Base-by-base conservation (phyloP, 2,113 vertebrate genomes). In the Phoxinus phoxinus region DNA sequence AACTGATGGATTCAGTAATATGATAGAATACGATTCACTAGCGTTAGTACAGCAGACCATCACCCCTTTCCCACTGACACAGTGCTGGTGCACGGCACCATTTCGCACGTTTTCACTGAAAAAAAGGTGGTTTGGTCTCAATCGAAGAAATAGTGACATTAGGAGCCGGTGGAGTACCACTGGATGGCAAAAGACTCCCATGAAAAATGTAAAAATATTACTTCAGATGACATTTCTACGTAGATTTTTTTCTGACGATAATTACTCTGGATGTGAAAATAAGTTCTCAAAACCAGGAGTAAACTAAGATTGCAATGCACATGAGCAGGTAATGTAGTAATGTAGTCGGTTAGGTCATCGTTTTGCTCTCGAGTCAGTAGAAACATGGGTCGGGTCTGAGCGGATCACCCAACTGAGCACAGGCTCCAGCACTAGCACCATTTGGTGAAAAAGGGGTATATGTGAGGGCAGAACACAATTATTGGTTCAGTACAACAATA, bases 401-500 rank as follows among this genome's bases (percentile, higher is more conserved):
- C 3, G 11, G 32, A 23, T 37, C 32, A 9, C 61, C 61, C n/a
- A 65, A 65, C 27, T 17, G 12, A 67, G 27, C 63, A 74, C 71
- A 6, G 71, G 72, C 41, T 74, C 41, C 71, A 44, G 37, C 71
- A 73, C 41, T 74, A 74, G 72, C 72, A 74, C 72, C 72, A 48
- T 74, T 73, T 46, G n/a, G 41, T 74, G 72, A 41, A 74, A 74
- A 74, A 46, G n/a, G 41, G n/a, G 37, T 25, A n/a, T 25, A n/a
- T 12, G 1, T 41, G 35, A 23, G 21, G 19, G 10, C 21, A n/a
- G n/a, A 74, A 74, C 23, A 48, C 41, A 74, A 48, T 41, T 46
- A 6, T 71, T 71, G 41, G 12, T n/a, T 46, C 12, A 74, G 41
- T 17, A 25, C 5, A 27, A 25, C 13, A 48, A 74, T 41, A 9